These are phyloP conservation scores for Mycetomoellerius zeteki DNA, from an alignment of 1,140 invertebrate genomes.

Conservation along the genomic window DNA sequence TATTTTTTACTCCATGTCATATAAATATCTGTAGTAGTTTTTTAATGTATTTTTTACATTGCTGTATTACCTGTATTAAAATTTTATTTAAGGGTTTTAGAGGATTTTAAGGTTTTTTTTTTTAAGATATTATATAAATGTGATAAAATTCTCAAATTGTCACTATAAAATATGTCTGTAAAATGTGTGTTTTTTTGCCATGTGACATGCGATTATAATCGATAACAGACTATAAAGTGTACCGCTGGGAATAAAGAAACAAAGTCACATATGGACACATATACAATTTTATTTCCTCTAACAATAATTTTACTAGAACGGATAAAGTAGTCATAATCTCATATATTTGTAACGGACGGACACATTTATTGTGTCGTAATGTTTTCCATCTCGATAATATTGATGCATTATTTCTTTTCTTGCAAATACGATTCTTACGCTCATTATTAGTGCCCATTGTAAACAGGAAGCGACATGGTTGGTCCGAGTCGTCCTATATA, in stretches of 20 bases:
- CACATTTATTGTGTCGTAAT: background rate
- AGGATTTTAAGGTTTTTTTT: background rate
- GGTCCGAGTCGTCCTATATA: background rate
- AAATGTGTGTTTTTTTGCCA: background rate
- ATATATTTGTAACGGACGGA: background rate
- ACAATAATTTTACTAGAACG: slow-evolving; percentile 1
- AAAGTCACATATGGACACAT: background rate
- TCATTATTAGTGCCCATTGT: background rate
- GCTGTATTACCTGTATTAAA: background rate
- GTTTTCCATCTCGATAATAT: background rate
- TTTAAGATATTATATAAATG: background rate
- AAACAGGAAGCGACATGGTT: slow-evolving; percentile 16
- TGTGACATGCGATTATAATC: slow-evolving; percentile 1
- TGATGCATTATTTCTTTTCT: background rate
- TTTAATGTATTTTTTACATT: background rate
- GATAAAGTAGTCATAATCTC: background rate
- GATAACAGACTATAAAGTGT: background rate
- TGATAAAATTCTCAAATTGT: background rate
- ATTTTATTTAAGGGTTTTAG: slow-evolving; percentile 2
- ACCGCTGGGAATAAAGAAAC: background rate
- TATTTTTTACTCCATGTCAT: background rate
- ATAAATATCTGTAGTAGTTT: background rate
- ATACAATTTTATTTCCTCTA: background rate
- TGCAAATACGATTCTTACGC: background rate
- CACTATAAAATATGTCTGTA: background rate